phyloP scores from a whole-genome alignment of 2,113 vertebrate genomes.

The Scomber scombrus region DNA sequence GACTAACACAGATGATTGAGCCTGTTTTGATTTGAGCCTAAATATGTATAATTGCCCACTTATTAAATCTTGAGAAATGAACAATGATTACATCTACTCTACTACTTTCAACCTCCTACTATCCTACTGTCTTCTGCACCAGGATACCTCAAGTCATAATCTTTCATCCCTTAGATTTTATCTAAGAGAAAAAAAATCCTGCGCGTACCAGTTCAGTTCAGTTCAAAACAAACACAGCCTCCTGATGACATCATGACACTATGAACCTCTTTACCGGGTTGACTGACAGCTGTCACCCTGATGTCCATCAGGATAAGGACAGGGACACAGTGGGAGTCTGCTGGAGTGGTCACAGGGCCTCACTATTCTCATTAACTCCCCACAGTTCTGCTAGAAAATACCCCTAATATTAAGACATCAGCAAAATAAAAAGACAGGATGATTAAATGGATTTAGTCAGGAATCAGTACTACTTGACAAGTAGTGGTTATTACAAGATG shows the following conservation, averaged over 20 bases:
- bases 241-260: constrained; percentile 26
- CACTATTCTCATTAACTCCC: not conserved
- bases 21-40: constrained; percentile 4
- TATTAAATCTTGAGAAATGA: not conserved
- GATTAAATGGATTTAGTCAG: not conserved
- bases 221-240: constrained; percentile 22
- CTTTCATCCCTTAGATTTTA: not conserved
- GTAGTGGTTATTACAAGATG: not conserved
- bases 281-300: constrained; percentile 58
- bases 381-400: not conserved
- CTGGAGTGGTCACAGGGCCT: constrained; percentile 15
- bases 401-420: constrained; percentile 2
- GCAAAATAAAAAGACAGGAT: not conserved
- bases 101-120: not conserved
- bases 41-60: not conserved
- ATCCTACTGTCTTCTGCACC: not conserved
- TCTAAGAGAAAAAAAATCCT: not conserved
- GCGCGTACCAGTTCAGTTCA: not conserved
- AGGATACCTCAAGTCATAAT: not conserved
- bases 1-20: constrained; percentile 1
- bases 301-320: constrained; percentile 34
- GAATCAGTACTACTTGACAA: not conserved
- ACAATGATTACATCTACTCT: not conserved
- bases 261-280: constrained; percentile 13
- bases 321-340: constrained; percentile 24